Evolutionary conservation across 2,113 vertebrate species (phyloP).

Genomic region (Misgurnus mizolepis): DNA sequence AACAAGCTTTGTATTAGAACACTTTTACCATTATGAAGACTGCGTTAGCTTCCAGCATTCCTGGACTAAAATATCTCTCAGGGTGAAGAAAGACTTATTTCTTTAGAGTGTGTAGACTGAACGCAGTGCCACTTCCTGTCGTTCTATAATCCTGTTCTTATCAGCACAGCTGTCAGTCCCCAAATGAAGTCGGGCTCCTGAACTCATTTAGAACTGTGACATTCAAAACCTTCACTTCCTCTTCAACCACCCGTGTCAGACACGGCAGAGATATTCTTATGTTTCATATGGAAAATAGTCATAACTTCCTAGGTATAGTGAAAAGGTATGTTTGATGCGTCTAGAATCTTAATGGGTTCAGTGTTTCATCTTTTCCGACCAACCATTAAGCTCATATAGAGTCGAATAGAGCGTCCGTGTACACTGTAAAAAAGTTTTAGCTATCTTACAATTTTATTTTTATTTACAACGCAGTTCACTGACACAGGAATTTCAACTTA

Average conservation of each 20-base stretch:
- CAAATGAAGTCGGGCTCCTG: conserved; percentile 65
- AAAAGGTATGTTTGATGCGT: neutral
- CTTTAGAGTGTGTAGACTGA: conserved; percentile 51
- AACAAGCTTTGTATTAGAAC: too few species aligned
- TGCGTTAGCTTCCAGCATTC: neutral
- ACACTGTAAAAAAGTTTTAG: too few species aligned
- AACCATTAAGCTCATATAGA: neutral
- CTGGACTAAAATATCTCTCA: conserved; percentile 10
- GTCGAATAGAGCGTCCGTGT: neutral
- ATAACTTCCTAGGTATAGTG: neutral
- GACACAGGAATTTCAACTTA: too few species aligned
- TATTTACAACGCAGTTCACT: too few species aligned
- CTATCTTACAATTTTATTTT: too few species aligned
- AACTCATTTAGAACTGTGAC: conserved; percentile 44
- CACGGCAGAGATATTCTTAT: neutral
- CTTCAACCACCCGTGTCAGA: conserved; percentile 8
- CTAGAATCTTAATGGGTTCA: neutral
- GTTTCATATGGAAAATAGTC: neutral
- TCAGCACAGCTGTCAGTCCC: conserved; percentile 61
- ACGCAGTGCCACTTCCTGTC: conserved; percentile 31
- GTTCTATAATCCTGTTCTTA: conserved; percentile 55
- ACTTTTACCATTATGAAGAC: neutral
- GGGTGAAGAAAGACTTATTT: conserved; percentile 1
- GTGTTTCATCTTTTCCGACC: neutral
- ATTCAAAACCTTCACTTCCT: conserved; percentile 22